Conservation (phyloP, 2,888 invertebrate species). For the Cyclophora albipunctata region DNA sequence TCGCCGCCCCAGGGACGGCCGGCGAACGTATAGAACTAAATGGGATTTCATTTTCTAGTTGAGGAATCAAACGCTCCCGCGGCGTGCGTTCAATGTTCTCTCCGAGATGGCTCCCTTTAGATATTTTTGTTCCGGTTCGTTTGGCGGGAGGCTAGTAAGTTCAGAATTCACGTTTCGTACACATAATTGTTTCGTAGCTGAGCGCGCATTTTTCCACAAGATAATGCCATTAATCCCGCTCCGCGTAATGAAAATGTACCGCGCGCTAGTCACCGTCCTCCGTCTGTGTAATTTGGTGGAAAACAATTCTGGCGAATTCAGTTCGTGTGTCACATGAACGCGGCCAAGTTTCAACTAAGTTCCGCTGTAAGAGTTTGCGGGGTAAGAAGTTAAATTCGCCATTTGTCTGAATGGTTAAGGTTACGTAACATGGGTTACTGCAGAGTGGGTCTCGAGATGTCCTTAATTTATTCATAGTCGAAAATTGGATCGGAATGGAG, state of each 20-base stretch:
- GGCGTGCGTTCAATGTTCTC: constrained; percentile 41
- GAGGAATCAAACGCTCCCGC: constrained; percentile 59
- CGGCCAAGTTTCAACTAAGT: constrained; percentile 27
- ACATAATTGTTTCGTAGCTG: constrained; percentile 53
- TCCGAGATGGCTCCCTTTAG: constrained; percentile 37
- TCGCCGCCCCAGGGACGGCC: constrained; percentile 37
- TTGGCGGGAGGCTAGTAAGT: constrained; percentile 29
- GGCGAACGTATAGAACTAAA: constrained; percentile 47
- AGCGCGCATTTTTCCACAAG: constrained; percentile 56
- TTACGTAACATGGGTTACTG: constrained; percentile 20
- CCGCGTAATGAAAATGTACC: constrained; percentile 57
- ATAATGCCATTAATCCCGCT: constrained; percentile 61
- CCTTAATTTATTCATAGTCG: constrained; percentile 48
- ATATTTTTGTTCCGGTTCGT: constrained; percentile 44
- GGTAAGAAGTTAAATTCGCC: constrained; percentile 38
- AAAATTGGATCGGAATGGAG: constrained; percentile 43
- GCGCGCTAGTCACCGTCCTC: constrained; percentile 28
- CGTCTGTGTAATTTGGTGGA: constrained; percentile 37
- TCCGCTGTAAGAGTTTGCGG: constrained; percentile 26
- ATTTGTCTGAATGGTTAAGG: constrained; percentile 23
- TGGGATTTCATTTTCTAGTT: constrained; percentile 70
- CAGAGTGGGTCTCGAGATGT: constrained; percentile 18
- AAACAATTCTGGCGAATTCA: constrained; percentile 41
- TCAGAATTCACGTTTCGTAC: constrained; percentile 27
- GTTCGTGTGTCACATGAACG: constrained; percentile 28